Conservation (phyloP, 1,140 invertebrate genomes). For the Trichomalopsis sarcophagae region DNA sequence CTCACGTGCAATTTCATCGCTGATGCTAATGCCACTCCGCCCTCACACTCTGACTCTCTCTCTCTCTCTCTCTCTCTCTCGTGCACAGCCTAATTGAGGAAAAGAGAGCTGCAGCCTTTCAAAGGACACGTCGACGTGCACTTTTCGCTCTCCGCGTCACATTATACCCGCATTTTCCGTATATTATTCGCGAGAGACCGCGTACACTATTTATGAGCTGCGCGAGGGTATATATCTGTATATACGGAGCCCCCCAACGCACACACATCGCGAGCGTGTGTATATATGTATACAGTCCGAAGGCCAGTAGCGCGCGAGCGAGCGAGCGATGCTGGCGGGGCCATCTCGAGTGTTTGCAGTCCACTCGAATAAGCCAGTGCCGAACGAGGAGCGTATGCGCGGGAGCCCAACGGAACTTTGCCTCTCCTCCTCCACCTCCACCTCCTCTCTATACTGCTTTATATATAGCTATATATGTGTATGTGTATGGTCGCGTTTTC, state of each 20-base stretch:
- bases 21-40: constrained; percentile 33
- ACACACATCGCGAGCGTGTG: neutral
- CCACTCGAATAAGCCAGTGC: constrained; percentile 64
- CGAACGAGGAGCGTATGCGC: constrained; percentile 53
- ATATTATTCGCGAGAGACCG: neutral
- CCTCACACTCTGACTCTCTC: too few species aligned
- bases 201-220: neutral
- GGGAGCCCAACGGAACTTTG: constrained; percentile 39
- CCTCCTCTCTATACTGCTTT: neutral
- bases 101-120: constrained; percentile 13
- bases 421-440: neutral
- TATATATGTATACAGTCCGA: constrained; percentile 28
- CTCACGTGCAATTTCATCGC: constrained; percentile 44
- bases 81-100: constrained; percentile 25
- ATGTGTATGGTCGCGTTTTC: too few species aligned
- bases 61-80: neutral
- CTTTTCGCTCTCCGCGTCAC: neutral
- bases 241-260: too few species aligned
- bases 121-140: neutral
- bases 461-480: neutral
- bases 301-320: constrained; percentile 41
- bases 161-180: neutral
- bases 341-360: constrained; percentile 68
- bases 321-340: constrained; percentile 42
- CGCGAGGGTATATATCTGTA: too few species aligned